Evolutionary conservation across 2,888 invertebrate species (phyloP).

Genomic region (Glaucopsyche alexis): DNA sequence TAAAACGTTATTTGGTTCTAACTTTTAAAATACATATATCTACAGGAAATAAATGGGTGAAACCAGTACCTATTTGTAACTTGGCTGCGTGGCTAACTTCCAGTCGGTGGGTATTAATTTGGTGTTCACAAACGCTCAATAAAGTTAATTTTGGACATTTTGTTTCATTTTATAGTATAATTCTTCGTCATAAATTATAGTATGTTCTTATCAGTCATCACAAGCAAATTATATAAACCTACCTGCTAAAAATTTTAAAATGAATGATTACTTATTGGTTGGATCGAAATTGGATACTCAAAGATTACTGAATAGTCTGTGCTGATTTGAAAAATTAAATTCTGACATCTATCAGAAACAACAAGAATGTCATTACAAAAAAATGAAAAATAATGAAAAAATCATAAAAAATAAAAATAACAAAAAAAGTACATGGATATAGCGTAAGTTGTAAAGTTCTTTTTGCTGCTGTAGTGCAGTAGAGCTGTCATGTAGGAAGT

Average conservation of each 20-base stretch:
- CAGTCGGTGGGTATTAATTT: neutral
- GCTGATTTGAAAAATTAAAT: neutral
- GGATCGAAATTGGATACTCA: too few relatives aligned
- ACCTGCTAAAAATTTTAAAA: too few relatives aligned
- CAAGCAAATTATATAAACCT: neutral
- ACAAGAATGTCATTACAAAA: neutral
- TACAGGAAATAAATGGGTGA: neutral
- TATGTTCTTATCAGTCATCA: neutral
- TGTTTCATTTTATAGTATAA: conserved; percentile 13
- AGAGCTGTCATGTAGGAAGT: too few relatives aligned
- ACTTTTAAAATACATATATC: neutral
- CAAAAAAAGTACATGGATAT: conserved; percentile 38
- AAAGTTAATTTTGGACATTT: conserved; percentile 19
- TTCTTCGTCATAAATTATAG: neutral
- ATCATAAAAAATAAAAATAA: conserved; percentile 28
- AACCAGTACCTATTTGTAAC: neutral
- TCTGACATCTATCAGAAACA: neutral
- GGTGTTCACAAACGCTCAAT: conserved; percentile 25
- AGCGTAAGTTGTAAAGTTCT: conserved; percentile 48
- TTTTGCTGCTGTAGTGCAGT: too few relatives aligned
- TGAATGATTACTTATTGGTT: too few relatives aligned
- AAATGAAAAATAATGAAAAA: conserved; percentile 23
- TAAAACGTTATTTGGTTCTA: neutral
- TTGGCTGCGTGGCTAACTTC: neutral
- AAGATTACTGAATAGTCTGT: neutral